These are phyloP conservation scores for Aphidius gifuensis DNA, from an alignment of 1,140 invertebrate species.

Conservation along the genomic window DNA sequence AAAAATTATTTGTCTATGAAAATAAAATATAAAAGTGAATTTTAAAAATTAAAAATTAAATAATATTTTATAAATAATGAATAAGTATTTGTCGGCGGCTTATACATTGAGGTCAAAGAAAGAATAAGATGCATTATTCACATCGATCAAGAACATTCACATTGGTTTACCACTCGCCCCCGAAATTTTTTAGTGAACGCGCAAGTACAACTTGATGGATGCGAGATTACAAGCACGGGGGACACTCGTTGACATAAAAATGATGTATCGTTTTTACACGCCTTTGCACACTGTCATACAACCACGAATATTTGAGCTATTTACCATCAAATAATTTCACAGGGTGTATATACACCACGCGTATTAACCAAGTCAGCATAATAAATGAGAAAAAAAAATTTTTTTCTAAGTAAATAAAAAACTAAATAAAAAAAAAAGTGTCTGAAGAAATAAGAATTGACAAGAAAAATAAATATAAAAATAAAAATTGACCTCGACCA, in stretches of 20 bases:
- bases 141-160: slow-evolving; percentile 36
- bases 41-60: no score
- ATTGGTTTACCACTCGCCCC: slow-evolving; percentile 23
- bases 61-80: no score
- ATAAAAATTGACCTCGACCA: no score
- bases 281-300: neutral
- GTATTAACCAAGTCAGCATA: neutral
- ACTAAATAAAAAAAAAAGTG: no score
- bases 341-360: neutral
- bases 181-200: slow-evolving; percentile 9
- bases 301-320: slow-evolving; percentile 12
- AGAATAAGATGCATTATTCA: slow-evolving; percentile 6
- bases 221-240: slow-evolving; percentile 39
- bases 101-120: no score
- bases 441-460: no score
- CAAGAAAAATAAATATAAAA: no score
- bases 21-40: no score
- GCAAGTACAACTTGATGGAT: slow-evolving; percentile 34
- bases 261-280: slow-evolving; percentile 37
- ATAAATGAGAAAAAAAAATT: neutral
- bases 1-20: no score
- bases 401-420: no score
- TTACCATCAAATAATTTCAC: slow-evolving; percentile 11
- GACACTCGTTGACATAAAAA: slow-evolving; percentile 39
- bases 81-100: no score